Evolutionary conservation across 2,888 invertebrate species (phyloP).

Genomic region (Oscheius sp.): DNA sequence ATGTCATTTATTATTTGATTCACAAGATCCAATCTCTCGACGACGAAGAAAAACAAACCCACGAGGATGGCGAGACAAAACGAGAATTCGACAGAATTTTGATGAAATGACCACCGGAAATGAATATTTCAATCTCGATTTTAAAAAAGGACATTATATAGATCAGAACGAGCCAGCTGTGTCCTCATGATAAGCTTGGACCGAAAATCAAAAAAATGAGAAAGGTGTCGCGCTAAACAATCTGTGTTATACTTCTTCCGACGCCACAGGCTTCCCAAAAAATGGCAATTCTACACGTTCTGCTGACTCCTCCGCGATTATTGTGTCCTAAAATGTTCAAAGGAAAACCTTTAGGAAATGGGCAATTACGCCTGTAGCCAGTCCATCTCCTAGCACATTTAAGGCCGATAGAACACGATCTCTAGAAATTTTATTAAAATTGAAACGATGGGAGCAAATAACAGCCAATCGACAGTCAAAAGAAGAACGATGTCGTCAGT

Average conservation of each 20-base stretch:
- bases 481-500: conserved; percentile 71
- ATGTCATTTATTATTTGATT: too few species aligned
- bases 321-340: conserved; percentile 8
- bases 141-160: too few species aligned
- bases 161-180: too few species aligned
- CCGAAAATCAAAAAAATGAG: too few species aligned
- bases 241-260: background rate
- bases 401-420: conserved; percentile 74
- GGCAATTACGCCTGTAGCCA: conserved; percentile 68
- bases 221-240: too few species aligned
- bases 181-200: too few species aligned
- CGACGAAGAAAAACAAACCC: too few species aligned
- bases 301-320: background rate
- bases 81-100: too few species aligned
- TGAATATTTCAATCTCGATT: too few species aligned
- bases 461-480: conserved; percentile 72
- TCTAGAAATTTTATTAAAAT: conserved; percentile 61
- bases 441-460: conserved; percentile 65
- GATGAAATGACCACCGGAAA: too few species aligned
- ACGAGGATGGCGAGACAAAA: too few species aligned
- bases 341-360: background rate
- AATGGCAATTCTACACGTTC: background rate
- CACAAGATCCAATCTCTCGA: too few species aligned
- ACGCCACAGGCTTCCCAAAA: background rate
- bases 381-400: conserved; percentile 75